These are phyloP conservation scores for Coreius guichenoti DNA, from an alignment of 2,797 vertebrate genomes.

Conservation along the genomic window DNA sequence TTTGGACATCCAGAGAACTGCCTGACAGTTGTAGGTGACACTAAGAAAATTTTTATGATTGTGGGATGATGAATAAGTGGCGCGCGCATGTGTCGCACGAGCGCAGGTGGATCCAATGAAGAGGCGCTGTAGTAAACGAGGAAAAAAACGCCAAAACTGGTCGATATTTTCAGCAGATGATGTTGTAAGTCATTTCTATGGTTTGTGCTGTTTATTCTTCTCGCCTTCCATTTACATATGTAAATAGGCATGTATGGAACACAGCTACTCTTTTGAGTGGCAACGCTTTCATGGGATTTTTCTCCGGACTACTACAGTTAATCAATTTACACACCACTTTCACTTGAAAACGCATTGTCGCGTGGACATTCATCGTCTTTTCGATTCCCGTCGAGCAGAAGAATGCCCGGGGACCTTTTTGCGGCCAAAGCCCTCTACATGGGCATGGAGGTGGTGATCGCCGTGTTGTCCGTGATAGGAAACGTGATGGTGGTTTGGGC, in stretches of 20 bases:
- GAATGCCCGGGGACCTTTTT: constrained; percentile 81
- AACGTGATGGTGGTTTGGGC: constrained; percentile 99
- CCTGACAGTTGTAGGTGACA: constrained; percentile 48
- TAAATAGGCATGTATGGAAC: constrained; percentile 1
- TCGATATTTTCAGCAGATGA: constrained; percentile 18
- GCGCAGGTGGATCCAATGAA: constrained; percentile 49
- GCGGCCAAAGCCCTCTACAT: constrained; percentile 88
- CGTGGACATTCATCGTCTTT: constrained; percentile 15
- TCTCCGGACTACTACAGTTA: constrained; percentile 15
- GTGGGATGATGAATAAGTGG: constrained; percentile 27
- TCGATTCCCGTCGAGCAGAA: constrained; percentile 48
- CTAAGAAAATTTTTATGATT: background rate
- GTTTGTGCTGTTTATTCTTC: background rate
- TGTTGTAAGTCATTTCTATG: background rate
- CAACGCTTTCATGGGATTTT: constrained; percentile 27
- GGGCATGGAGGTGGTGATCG: constrained; percentile 92
- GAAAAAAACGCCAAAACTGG: constrained; percentile 4
- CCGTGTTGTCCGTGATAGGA: constrained; percentile 90
- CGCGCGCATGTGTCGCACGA: constrained; percentile 29
- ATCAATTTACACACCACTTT: constrained; percentile 31
- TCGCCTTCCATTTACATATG: background rate
- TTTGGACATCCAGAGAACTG: constrained; percentile 36
- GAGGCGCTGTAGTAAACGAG: constrained; percentile 24
- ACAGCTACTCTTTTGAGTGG: background rate
- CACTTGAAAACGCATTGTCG: constrained; percentile 1